Evolutionary conservation across 2,113 vertebrate species (phyloP).

Genomic region (Zosterops hypoxanthus): DNA sequence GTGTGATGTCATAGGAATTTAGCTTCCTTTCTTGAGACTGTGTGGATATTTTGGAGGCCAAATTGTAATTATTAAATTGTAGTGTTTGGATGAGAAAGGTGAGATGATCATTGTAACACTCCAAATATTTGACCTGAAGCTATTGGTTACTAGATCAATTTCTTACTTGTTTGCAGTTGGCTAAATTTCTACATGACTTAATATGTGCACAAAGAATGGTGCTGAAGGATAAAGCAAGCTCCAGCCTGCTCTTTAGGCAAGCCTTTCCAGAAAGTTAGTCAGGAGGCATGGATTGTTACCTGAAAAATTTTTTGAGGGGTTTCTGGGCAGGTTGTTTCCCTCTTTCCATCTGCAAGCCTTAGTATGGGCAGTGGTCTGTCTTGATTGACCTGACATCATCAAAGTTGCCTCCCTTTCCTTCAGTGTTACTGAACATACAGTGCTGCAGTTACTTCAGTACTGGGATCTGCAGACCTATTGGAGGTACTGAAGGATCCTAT

Average conservation of each 20-base stretch:
- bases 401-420: background rate
- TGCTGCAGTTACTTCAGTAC: background rate
- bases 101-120: background rate
- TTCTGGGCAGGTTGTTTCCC: background rate
- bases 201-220: background rate
- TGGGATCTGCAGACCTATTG: rapidly evolving
- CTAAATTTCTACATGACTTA: background rate
- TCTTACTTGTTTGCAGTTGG: background rate
- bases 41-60: background rate
- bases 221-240: background rate
- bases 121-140: background rate
- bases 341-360: background rate
- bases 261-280: background rate
- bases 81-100: background rate
- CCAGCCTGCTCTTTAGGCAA: background rate
- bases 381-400: background rate
- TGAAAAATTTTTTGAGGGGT: background rate
- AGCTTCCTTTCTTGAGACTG: background rate
- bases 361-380: background rate
- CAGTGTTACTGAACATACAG: background rate
- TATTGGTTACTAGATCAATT: background rate
- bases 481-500: background rate
- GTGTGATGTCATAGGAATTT: background rate
- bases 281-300: background rate
- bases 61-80: background rate